phyloP scores from a whole-genome alignment of 2,888 invertebrate genomes.

The Nomada goodeniana region DNA sequence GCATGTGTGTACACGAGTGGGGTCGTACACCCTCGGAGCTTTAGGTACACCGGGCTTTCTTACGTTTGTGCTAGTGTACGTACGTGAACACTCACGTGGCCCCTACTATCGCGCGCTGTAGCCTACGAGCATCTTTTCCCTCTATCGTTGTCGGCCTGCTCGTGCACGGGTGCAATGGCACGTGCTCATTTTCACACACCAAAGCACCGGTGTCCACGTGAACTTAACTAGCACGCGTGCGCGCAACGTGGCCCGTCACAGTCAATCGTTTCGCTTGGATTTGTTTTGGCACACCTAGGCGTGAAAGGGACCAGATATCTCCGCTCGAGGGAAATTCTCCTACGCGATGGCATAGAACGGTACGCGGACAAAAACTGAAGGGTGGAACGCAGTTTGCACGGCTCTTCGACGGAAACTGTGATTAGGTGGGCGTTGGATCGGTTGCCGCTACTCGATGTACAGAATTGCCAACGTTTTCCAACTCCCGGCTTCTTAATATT shows the following conservation, averaged over 20 bases:
- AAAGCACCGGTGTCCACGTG: constrained; percentile 23
- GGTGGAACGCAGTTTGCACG: too few species aligned
- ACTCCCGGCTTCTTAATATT: too few species aligned
- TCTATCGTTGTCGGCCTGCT: constrained; percentile 16
- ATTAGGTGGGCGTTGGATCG: too few species aligned
- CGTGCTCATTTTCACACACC: constrained; percentile 68
- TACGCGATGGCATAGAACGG: not conserved
- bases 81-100: not conserved
- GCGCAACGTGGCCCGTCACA: not conserved
- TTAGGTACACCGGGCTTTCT: constrained; percentile 64
- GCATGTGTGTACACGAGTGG: constrained; percentile 71
- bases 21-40: constrained; percentile 58
- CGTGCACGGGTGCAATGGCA: constrained; percentile 51
- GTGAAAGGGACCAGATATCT: constrained; percentile 38
- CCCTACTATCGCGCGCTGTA: not conserved
- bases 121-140: constrained; percentile 12
- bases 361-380: not conserved
- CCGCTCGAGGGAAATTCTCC: not conserved
- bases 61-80: constrained; percentile 24
- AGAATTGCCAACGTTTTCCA: too few species aligned
- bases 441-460: too few species aligned
- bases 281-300: constrained; percentile 52
- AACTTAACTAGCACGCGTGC: constrained; percentile 28
- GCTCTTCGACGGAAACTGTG: too few species aligned
- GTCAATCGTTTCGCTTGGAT: constrained; percentile 42